Evolutionary conservation across 1,140 invertebrate species (phyloP).

Genomic region (Polyergus mexicanus): DNA sequence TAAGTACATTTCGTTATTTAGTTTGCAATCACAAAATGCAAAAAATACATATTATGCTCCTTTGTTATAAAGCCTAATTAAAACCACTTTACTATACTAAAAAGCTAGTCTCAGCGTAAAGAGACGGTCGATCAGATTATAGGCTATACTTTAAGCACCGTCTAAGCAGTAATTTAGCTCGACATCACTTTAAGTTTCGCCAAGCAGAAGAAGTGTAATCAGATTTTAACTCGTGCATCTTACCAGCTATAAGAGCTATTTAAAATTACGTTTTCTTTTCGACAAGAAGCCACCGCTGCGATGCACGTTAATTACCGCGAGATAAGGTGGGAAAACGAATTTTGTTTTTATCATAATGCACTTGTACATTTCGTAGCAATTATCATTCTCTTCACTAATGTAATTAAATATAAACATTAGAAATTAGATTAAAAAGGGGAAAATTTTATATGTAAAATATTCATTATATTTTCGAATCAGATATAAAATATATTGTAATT

Average conservation of each 20-base stretch:
- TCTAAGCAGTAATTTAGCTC: conserved; percentile 59
- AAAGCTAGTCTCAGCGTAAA: conserved; percentile 47
- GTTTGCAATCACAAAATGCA: neutral
- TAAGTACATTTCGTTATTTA: conserved; percentile 13
- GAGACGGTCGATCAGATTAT: conserved; percentile 59
- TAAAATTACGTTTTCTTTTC: conserved; percentile 55
- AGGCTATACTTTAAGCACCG: conserved; percentile 56
- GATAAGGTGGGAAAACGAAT: conserved; percentile 15
- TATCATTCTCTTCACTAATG: neutral
- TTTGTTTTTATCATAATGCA: conserved; percentile 19
- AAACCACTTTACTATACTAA: conserved; percentile 40
- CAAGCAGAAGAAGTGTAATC: conserved; percentile 56
- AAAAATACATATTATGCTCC: conserved; percentile 28
- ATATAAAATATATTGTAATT: conserved; percentile 9
- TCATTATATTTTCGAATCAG: conserved; percentile 11
- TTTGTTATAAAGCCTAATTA: conserved; percentile 54
- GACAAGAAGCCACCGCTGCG: conserved; percentile 13
- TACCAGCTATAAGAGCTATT: conserved; percentile 48
- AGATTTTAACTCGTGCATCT: conserved; percentile 59
- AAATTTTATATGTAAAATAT: neutral
- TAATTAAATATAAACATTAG: neutral
- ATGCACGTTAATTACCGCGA: conserved; percentile 22
- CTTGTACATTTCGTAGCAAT: neutral
- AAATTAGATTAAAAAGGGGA: neutral
- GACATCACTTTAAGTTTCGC: conserved; percentile 53